These are phyloP conservation scores for Brevimyrus niger DNA, from an alignment of 2,113 vertebrate species.

Conservation along the genomic window DNA sequence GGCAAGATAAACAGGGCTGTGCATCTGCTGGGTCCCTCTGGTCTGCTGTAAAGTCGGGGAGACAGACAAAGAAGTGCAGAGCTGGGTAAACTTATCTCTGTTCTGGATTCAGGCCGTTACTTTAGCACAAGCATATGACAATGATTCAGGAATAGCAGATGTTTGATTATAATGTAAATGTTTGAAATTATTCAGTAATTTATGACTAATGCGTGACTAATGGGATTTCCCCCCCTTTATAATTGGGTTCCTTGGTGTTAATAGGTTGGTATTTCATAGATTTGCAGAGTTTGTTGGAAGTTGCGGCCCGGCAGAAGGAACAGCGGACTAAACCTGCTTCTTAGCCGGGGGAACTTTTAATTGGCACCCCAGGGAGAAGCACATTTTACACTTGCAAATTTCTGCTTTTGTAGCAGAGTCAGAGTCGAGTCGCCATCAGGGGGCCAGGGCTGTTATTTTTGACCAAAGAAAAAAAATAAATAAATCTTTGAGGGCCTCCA, in stretches of 20 bases:
- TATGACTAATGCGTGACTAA: slow-evolving; percentile 59
- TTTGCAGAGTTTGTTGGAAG: slow-evolving; percentile 45
- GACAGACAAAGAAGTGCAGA: neutral
- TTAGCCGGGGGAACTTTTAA: slow-evolving; percentile 63
- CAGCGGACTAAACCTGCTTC: slow-evolving; percentile 41
- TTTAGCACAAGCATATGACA: slow-evolving; percentile 47
- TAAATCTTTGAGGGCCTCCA: slow-evolving; percentile 29
- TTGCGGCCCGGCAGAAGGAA: slow-evolving; percentile 27
- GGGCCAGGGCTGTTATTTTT: slow-evolving; percentile 40
- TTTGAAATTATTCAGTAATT: slow-evolving; percentile 60
- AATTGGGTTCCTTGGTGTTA: slow-evolving; percentile 40
- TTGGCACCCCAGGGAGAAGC: slow-evolving; percentile 56
- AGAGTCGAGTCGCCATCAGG: slow-evolving; percentile 41
- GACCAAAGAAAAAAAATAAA: slow-evolving; percentile 30
- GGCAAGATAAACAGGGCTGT: neutral
- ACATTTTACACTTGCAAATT: slow-evolving; percentile 47
- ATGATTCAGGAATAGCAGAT: slow-evolving; percentile 46
- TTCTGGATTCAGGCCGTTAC: neutral
- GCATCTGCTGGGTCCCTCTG: neutral
- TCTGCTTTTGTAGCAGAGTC: slow-evolving; percentile 50
- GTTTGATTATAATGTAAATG: slow-evolving; percentile 44
- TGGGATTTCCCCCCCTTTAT: slow-evolving; percentile 40
- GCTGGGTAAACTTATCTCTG: neutral
- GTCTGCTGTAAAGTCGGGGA: neutral
- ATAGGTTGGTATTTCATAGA: slow-evolving; percentile 41